phyloP scores from a whole-genome alignment of 2,113 vertebrate genomes.

The Megalops atlanticus region DNA sequence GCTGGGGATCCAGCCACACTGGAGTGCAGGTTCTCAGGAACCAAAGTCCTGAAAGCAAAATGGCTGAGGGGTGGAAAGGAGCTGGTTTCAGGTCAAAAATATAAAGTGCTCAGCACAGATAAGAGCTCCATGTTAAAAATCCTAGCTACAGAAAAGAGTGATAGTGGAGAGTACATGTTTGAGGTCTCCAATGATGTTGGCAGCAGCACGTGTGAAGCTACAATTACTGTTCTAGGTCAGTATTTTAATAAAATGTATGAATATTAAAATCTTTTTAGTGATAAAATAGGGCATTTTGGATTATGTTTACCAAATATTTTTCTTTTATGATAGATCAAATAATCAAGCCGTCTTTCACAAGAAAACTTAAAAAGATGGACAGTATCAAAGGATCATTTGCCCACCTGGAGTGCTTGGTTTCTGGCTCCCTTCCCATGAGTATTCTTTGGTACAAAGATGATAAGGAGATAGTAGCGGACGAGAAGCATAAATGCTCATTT shows the following conservation, averaged over 20 bases:
- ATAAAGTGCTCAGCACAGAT: conserved; percentile 86
- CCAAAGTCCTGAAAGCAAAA: conserved; percentile 83
- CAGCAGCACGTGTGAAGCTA: conserved; percentile 84
- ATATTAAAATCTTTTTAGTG: not conserved
- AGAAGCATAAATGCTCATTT: conserved; percentile 92
- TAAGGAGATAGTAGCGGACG: conserved; percentile 80
- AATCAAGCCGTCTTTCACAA: conserved; percentile 93
- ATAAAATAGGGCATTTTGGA: not conserved
- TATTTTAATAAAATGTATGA: conserved; percentile 48
- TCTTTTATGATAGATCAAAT: conserved; percentile 83
- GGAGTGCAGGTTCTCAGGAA: conserved; percentile 91
- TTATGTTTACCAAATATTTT: conserved; percentile 28
- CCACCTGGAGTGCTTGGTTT: conserved; percentile 91
- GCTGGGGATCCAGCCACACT: conserved; percentile 92
- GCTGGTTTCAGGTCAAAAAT: conserved; percentile 79
- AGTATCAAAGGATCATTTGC: conserved; percentile 94
- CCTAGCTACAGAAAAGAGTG: conserved; percentile 82
- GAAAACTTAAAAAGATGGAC: conserved; percentile 91
- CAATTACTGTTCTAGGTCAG: conserved; percentile 87
- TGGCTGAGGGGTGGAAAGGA: conserved; percentile 90
- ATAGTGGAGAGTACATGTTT: conserved; percentile 88
- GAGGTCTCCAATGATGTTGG: conserved; percentile 92
- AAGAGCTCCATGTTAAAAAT: conserved; percentile 89
- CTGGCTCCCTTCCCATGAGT: conserved; percentile 91
- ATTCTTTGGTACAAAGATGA: conserved; percentile 93